Percentiles rank a stretch among this genome's conserved stretches.
Evolutionary conservation across 1,140 invertebrate genomes (phyloP).

Genomic region (Drosophila navojoa): DNA sequence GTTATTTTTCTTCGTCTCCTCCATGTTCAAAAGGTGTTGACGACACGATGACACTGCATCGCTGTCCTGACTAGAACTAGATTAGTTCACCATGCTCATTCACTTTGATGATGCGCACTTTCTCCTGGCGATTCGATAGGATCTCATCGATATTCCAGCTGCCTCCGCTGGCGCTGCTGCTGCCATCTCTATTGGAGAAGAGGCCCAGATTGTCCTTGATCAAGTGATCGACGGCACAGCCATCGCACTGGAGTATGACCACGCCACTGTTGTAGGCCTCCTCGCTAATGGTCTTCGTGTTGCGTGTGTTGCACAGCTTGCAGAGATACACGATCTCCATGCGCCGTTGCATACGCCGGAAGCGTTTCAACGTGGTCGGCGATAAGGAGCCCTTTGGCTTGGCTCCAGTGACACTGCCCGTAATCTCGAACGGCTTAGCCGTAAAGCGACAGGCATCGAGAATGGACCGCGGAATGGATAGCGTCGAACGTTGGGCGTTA

Average conservation of each 20-base stretch:
- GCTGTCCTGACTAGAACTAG: conserved; percentile 66
- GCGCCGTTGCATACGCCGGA: conserved; percentile 86
- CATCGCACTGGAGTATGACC: conserved; percentile 93
- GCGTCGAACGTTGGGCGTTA: conserved; percentile 54
- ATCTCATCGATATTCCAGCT: conserved; percentile 92
- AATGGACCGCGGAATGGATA: conserved; percentile 76
- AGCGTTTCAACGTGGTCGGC: conserved; percentile 69
- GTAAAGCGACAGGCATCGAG: conserved; percentile 72
- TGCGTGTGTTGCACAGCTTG: conserved; percentile 92
- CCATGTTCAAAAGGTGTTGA: background rate
- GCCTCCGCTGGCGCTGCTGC: conserved; percentile 84
- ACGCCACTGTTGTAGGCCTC: conserved; percentile 93
- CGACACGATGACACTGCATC: conserved; percentile 39
- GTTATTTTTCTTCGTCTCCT: background rate
- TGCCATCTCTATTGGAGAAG: conserved; percentile 88
- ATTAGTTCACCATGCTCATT: conserved; percentile 81
- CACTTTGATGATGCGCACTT: conserved; percentile 77
- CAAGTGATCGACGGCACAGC: conserved; percentile 94
- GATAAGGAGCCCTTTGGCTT: conserved; percentile 61
- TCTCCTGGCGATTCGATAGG: conserved; percentile 91
- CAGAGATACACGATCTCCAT: conserved; percentile 92
- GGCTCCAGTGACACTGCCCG: conserved; percentile 4
- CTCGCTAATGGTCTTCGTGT: conserved; percentile 92
- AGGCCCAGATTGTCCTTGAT: conserved; percentile 96
- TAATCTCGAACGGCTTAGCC: conserved; percentile 59